A percentile compares a stretch with the other conserved stretches of the same genome.
phyloP scores from a whole-genome alignment of 2,113 vertebrate species.

The Fregetta grallaria region DNA sequence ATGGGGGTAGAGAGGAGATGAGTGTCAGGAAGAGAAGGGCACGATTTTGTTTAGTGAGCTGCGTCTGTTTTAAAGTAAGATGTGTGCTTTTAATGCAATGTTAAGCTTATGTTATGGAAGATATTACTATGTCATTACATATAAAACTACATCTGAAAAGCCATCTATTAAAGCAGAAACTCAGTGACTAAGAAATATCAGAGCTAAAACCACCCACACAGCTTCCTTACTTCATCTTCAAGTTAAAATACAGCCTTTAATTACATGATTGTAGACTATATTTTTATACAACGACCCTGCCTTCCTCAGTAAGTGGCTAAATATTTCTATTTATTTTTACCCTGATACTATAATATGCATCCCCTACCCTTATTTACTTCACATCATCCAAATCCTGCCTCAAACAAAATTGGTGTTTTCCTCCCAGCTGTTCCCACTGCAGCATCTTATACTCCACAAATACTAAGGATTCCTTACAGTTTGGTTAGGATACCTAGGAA shows the following conservation, averaged over 20 bases:
- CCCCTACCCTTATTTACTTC: background rate
- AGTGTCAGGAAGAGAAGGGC: background rate
- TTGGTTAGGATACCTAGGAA: background rate
- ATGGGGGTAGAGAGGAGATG: background rate
- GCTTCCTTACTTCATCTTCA: background rate
- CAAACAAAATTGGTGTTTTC: background rate
- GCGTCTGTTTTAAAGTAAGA: background rate
- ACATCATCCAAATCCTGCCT: background rate
- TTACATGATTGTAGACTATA: background rate
- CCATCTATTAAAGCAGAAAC: constrained; percentile 1
- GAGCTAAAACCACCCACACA: constrained; percentile 17
- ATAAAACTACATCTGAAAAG: background rate
- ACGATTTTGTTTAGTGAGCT: background rate
- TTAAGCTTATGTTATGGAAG: background rate
- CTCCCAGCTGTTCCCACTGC: background rate
- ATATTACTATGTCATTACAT: background rate
- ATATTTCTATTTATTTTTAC: constrained; percentile 35
- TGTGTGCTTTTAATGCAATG: background rate
- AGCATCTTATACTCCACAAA: background rate
- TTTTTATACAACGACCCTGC: background rate
- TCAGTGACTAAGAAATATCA: background rate
- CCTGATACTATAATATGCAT: background rate
- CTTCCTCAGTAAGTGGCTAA: background rate
- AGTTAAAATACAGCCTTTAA: constrained; percentile 19
- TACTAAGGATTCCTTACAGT: background rate